A percentile compares a stretch with the other conserved stretches of the same genome.
phyloP scores from a whole-genome alignment of 2,888 invertebrate genomes.

The Drosophila ustulata region DNA sequence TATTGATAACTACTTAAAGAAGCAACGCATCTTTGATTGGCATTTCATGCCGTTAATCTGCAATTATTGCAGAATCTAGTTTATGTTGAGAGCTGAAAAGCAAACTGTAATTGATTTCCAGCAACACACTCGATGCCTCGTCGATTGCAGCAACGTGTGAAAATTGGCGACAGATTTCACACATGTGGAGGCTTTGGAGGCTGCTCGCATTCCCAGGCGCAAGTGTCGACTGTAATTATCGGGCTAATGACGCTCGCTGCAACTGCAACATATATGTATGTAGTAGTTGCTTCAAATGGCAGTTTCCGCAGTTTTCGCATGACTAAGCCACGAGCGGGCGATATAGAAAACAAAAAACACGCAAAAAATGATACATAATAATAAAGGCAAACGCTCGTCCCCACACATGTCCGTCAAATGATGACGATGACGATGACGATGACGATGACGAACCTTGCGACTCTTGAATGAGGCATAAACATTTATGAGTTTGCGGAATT shows the following conservation, averaged over 20 bases:
- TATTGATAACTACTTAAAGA: background rate
- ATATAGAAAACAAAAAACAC: background rate
- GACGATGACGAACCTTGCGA: conserved; percentile 68
- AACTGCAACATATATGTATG: conserved; percentile 54
- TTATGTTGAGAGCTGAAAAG: background rate
- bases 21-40: background rate
- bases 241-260: conserved; percentile 62
- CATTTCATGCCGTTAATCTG: background rate
- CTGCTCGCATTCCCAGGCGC: conserved; percentile 22
- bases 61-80: background rate
- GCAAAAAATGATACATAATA: conserved; percentile 38
- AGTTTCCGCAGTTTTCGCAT: conserved; percentile 37
- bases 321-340: background rate
- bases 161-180: conserved; percentile 57
- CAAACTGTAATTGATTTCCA: background rate
- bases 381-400: conserved; percentile 33
- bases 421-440: conserved; percentile 70
- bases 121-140: background rate
- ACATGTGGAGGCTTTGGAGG: conserved; percentile 18
- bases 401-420: conserved; percentile 59
- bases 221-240: conserved; percentile 60
- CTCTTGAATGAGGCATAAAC: conserved; percentile 51
- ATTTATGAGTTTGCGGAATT: conserved; percentile 79
- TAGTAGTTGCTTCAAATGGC: conserved; percentile 56
- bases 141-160: conserved; percentile 33